Percentiles rank a stretch among this genome's conserved stretches.
Evolutionary conservation across 2,113 vertebrate genomes (phyloP).

Genomic region (Paralichthys olivaceus): DNA sequence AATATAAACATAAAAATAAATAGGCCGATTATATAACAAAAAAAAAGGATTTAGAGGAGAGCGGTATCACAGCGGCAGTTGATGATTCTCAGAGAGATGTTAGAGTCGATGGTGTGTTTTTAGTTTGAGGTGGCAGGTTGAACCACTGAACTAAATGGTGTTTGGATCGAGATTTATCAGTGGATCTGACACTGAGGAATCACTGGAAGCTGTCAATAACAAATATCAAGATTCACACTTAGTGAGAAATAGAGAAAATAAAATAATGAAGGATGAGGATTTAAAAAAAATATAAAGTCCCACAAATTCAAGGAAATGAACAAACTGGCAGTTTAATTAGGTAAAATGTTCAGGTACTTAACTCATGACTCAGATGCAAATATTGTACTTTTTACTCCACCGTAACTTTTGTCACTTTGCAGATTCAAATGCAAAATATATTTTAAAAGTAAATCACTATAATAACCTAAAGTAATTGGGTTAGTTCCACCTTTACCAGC

Average conservation of each 20-base stretch:
- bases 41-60: slow-evolving; percentile 35
- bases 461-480: neutral
- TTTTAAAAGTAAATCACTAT: neutral
- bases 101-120: slow-evolving; percentile 30
- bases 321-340: too few relatives aligned
- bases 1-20: slow-evolving; percentile 68
- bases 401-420: too few relatives aligned
- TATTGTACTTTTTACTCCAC: neutral
- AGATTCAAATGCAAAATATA: too few relatives aligned
- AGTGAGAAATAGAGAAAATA: neutral
- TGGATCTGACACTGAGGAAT: neutral
- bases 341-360: neutral
- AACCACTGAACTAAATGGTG: slow-evolving; percentile 32
- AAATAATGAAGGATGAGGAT: neutral
- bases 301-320: too few relatives aligned
- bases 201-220: neutral
- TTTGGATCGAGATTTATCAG: slow-evolving; percentile 27
- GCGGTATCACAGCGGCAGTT: slow-evolving; percentile 30
- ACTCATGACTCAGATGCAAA: neutral
- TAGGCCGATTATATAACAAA: slow-evolving; percentile 60
- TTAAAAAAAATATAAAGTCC: neutral
- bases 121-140: slow-evolving; percentile 18
- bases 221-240: too few relatives aligned
- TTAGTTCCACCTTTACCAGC: neutral
- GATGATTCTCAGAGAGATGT: slow-evolving; percentile 39